Evolutionary conservation across 2,888 invertebrate genomes (phyloP).

Genomic region (Autographa gamma): DNA sequence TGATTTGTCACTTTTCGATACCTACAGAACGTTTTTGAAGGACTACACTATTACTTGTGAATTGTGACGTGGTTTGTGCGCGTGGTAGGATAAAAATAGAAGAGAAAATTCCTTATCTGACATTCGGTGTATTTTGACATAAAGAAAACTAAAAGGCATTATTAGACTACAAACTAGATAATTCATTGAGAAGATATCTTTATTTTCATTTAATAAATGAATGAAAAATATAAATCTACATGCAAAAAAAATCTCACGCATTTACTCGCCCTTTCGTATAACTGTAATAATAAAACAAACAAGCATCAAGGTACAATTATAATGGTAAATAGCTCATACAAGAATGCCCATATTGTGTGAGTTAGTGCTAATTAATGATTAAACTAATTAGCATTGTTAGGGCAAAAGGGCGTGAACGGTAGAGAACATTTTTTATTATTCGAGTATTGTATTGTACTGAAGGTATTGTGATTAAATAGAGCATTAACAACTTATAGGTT

Average conservation of each 20-base stretch:
- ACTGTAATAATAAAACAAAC: constrained; percentile 28
- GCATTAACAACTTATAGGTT: too few relatives aligned
- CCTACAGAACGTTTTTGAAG: constrained; percentile 9
- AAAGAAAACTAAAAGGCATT: too few relatives aligned
- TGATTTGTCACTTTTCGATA: constrained; percentile 51
- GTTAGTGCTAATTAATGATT: constrained; percentile 40
- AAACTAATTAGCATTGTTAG: constrained; percentile 47
- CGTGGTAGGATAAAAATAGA: too few relatives aligned
- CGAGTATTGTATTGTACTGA: background rate
- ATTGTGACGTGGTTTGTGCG: background rate
- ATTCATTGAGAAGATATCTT: too few relatives aligned
- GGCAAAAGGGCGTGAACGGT: constrained; percentile 34
- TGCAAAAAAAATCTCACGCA: too few relatives aligned
- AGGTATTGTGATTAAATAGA: background rate
- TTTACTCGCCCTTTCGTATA: constrained; percentile 11
- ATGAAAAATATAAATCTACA: too few relatives aligned
- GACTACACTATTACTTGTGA: background rate
- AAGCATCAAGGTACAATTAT: constrained; percentile 27
- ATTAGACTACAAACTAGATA: too few relatives aligned
- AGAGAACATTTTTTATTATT: background rate
- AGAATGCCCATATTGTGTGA: constrained; percentile 30
- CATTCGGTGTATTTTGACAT: too few relatives aligned
- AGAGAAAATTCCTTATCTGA: background rate
- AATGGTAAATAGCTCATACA: constrained; percentile 22
- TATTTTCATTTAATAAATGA: too few relatives aligned